Evolutionary conservation across 1,140 invertebrate genomes (phyloP).

Genomic region (Micrasema longulum): DNA sequence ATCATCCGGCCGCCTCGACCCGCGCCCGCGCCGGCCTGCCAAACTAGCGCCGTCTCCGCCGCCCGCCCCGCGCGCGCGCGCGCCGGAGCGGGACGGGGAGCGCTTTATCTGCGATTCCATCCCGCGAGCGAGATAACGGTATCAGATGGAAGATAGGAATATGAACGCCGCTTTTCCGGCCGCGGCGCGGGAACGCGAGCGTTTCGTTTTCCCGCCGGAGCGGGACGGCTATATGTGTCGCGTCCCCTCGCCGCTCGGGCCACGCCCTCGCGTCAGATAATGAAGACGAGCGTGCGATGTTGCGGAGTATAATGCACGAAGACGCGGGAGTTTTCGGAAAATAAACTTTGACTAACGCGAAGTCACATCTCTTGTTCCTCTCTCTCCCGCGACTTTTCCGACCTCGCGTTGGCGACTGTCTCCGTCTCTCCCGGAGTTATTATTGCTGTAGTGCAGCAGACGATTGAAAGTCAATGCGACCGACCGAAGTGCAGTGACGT

Average conservation of each 20-base stretch:
- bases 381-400: not conserved
- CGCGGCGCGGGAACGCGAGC: not conserved
- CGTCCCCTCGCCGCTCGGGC: not conserved
- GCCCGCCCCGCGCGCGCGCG: not conserved
- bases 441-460: slow-evolving; percentile 41
- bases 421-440: slow-evolving; percentile 7
- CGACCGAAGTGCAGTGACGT: slow-evolving; percentile 20
- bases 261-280: slow-evolving; percentile 42
- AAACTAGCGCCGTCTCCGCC: slow-evolving; percentile 11
- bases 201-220: slow-evolving; percentile 10
- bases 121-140: slow-evolving; percentile 36
- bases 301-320: slow-evolving; percentile 49
- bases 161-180: slow-evolving; percentile 40
- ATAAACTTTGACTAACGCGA: slow-evolving; percentile 39
- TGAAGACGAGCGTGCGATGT: slow-evolving; percentile 48
- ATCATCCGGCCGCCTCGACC: slow-evolving; percentile 64
- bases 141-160: slow-evolving; percentile 43
- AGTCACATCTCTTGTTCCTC: slow-evolving; percentile 21
- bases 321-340: slow-evolving; percentile 39
- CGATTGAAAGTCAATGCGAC: slow-evolving; percentile 44
- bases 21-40: slow-evolving; percentile 13
- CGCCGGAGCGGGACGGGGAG: slow-evolving; percentile 20
- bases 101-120: slow-evolving; percentile 38
- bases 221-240: slow-evolving; percentile 3
- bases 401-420: not conserved